Evolutionary conservation across 2,888 invertebrate genomes (phyloP), one percentile per base, ranked within the genome.

Genomic region (Acleris sparsana): DNA sequence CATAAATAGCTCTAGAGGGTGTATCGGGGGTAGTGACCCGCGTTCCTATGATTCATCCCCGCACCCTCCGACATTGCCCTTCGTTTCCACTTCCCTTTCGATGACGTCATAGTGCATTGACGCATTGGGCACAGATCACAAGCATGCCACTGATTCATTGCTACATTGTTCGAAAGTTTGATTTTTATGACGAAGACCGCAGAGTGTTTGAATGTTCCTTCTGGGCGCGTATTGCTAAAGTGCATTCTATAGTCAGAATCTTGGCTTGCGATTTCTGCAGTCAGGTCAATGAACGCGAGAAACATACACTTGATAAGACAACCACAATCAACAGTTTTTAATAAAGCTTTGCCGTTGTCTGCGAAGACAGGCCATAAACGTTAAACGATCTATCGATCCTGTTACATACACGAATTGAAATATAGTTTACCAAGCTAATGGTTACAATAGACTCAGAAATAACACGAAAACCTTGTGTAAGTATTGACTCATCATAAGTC

Each of bases 21-120:
- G 86, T 62, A 59, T 56, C 64, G 83, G 80, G 87, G 88, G 85
- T 86, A 85, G 79, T 85, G 88, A 88, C 87, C 88, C 82, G 83
- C 81, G 84, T 84, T 85, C 85, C 86, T 85, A 88, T 92, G 92
- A 92, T 89, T 92, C 91, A 92, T 89, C 89, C 86, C 83, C 78
- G 77, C 83, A 85, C 91, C 90, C 90, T 88, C 82, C 66, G 78
- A 81, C 80, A 80, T 84, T 77, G 81, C 88, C 89, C 87, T 86
- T 77, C 75, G 75, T 72, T 79, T 82, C 82, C 76, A 77, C 75
- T 83, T 84, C 86, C 88, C 85, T 85, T 79, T 75, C 69, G 68
- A 74, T 92, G 91, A 91, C 91, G 90, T 91, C 90, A 92, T 76
- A 75, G 72, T 83, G 85, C 84, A 85, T 73, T 80, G 83, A 83